Base-by-base conservation (phyloP, 2,797 vertebrate species). In the Crax fasciolata region DNA sequence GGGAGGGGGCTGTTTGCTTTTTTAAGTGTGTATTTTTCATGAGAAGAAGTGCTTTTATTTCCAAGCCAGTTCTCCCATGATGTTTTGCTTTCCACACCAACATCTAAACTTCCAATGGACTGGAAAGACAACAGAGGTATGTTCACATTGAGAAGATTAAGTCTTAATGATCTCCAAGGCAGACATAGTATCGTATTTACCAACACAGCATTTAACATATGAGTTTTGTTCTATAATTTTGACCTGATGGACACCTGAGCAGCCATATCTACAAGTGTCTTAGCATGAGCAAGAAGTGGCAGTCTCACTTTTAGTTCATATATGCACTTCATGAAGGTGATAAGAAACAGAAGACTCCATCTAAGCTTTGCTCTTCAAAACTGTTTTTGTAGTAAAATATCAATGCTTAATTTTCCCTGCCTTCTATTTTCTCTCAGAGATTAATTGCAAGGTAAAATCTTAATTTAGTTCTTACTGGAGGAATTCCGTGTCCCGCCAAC, bases 1-100 rank as follows among this genome's bases (percentile, higher is more conserved):
- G 43, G 74, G 67, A 78, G 61, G 86, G 87, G 63, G 54, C 59
- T 78, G 79, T 71, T 88, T 95, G 77, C 75, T 93, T 70, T 73
- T 66, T 66, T 24, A 63, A 75, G 72, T 0, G 0, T 0, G 0
- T 51, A 23, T 84, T 91, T 89, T 74, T 80, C 21, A 49, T 11
- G 21, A 84, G 44, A 58, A 79, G 23, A 48, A 23, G n/a, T 15
- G 32, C 18, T 77, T 89, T 68, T 35, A 41, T 80, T 77, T 86
- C 86, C 70, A 57, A 20, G 65, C 74, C 59, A 54, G 57, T 12
- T 48, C 16, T 67, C n/a, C 1, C 0, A 35, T 32, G 58, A 35
- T 35, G 35, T 35, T 35, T 35, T 35, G 35, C 35, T 35, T 35
- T 35, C 35, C 35, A 8, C 32, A 65, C 25, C 44, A 43, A 46